Conservation (phyloP, 2,113 vertebrate genomes). For the Heloderma charlesbogerti region DNA sequence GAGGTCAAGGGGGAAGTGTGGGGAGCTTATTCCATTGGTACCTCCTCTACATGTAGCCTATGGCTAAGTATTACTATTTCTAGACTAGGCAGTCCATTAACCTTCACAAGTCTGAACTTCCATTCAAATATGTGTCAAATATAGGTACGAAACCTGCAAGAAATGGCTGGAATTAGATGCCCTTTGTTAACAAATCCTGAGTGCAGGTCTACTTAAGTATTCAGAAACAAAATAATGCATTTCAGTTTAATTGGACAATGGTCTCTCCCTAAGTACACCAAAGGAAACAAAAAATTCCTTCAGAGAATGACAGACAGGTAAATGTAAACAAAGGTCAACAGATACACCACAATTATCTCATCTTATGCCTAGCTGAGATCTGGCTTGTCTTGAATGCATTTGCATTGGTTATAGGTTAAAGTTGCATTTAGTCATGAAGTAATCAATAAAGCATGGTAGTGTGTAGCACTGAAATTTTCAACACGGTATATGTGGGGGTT, state of each 20-base stretch:
- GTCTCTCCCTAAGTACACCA: slow-evolving; percentile 1
- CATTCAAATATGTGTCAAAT: slow-evolving; percentile 71
- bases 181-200: slow-evolving; percentile 52
- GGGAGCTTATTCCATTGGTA: slow-evolving; percentile 38
- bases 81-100: slow-evolving; percentile 76
- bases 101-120: slow-evolving; percentile 73
- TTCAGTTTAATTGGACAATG: background rate
- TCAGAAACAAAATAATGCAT: background rate
- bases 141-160: slow-evolving; percentile 62
- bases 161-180: slow-evolving; percentile 58
- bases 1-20: slow-evolving; percentile 46
- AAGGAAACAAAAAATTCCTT: slow-evolving; percentile 16
- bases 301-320: slow-evolving; percentile 11
- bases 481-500: background rate
- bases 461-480: rapidly evolving
- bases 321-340: slow-evolving; percentile 9
- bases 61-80: slow-evolving; percentile 69
- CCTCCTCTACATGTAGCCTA: slow-evolving; percentile 48
- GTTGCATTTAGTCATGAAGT: background rate
- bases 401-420: background rate
- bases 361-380: background rate
- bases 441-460: background rate
- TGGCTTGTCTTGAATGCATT: background rate
- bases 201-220: slow-evolving; percentile 12
- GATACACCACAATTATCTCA: rapidly evolving